Evolutionary conservation across 2,113 vertebrate species (phyloP), one percentile per base, ranked within the genome.

Genomic region (Cromileptes altivelis): DNA sequence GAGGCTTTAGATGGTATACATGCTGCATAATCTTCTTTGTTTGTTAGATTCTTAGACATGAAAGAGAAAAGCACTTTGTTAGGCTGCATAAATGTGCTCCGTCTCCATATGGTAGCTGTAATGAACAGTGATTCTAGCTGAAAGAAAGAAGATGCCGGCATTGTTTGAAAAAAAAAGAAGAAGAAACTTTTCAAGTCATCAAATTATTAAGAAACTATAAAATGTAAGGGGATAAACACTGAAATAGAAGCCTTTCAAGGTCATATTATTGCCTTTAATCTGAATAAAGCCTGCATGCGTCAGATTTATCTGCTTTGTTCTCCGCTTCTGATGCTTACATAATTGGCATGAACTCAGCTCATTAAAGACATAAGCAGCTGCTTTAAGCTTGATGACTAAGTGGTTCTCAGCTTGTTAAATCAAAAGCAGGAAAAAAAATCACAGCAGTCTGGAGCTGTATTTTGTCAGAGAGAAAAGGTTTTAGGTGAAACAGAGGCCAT

Each of bases 311-410:
- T 30, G 70, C 68, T 82, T 85, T 82, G n/a, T 80, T 74, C 68
- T 33, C 21, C 4, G 69, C 49, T 58, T 91, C 68, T 91, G 67
- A 74, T 81, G 65, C 74, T 50, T 37, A 37, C 42, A 60, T 70
- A 80, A 90, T 65, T 80, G 69, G 27, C 75, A 56, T 69, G 30
- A 89, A 81, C 64, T 85, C 42, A 0, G 67, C 75, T 84, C 60
- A 86, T 85, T 85, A 88, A 83, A 82, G 68, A 75, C 65, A 81
- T 63, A 73, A 82, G 67, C 70, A 84, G 75, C 18, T 11, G 19
- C 70, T 78, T 81, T 62, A 64, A 78, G 85, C 75, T 73, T 71
- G 79, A 84, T 86, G 84, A 77, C 69, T 68, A 71, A 86, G 63
- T 47, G 61, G 25, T 62, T 11, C 52, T 80, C 57, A 72, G 47